phyloP scores from a whole-genome alignment of 1,140 invertebrate species.

The Hirudo medicinalis region DNA sequence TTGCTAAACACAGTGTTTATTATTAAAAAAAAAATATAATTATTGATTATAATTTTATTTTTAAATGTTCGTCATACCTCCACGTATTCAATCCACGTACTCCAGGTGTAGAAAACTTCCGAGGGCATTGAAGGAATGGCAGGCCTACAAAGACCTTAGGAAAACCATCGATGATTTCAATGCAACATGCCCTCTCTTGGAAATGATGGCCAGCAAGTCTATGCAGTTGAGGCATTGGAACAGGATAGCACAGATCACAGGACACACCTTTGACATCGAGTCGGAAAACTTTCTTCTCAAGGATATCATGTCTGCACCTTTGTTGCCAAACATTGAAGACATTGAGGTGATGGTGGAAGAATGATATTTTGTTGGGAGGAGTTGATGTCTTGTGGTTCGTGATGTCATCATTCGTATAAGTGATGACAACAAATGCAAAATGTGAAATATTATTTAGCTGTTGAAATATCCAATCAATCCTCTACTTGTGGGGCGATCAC shows the following conservation, averaged over 20 bases:
- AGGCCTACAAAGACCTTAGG: constrained; percentile 84
- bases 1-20: too few relatives aligned
- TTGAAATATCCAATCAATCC: neutral
- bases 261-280: constrained; percentile 77
- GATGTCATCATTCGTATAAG: neutral
- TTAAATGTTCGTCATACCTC: neutral
- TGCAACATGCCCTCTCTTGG: constrained; percentile 85
- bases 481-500: too few relatives aligned
- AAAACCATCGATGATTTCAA: constrained; percentile 96
- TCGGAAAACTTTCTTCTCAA: constrained; percentile 85
- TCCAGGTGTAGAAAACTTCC: constrained; percentile 72
- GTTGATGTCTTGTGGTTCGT: neutral
- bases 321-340: constrained; percentile 83
- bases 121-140: constrained; percentile 92
- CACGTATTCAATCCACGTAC: neutral
- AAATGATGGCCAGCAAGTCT: constrained; percentile 92
- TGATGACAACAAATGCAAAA: too few relatives aligned
- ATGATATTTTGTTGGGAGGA: neutral
- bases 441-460: neutral
- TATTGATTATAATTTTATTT: too few relatives aligned
- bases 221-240: constrained; percentile 95
- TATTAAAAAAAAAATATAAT: too few relatives aligned
- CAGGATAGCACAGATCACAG: constrained; percentile 77
- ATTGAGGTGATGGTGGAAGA: constrained; percentile 52
- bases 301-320: constrained; percentile 81